Evolutionary conservation across 2,797 vertebrate genomes (phyloP).

Genomic region (Xenopus petersii): DNA sequence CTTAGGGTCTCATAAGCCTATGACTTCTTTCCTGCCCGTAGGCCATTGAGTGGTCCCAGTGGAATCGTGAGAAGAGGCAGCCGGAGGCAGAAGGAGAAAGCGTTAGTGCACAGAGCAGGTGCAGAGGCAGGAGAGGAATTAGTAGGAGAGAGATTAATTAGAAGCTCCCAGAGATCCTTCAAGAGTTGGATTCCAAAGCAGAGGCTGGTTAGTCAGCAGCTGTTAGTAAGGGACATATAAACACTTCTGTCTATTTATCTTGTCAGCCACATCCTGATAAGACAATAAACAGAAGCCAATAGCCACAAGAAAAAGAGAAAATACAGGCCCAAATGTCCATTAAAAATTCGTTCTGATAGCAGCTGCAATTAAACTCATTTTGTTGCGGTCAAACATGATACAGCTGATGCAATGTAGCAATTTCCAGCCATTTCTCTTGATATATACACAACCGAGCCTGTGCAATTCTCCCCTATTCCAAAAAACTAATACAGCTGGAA

Average conservation of each 20-base stretch:
- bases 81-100: background rate
- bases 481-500: too few species aligned
- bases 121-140: background rate
- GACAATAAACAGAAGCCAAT: constrained; percentile 6
- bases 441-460: too few species aligned
- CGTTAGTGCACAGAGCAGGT: constrained; percentile 10
- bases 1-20: too few species aligned
- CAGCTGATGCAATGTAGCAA: too few species aligned
- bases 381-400: background rate
- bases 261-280: constrained; percentile 11
- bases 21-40: too few species aligned
- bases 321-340: constrained; percentile 17
- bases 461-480: too few species aligned
- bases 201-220: constrained; percentile 24
- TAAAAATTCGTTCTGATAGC: background rate
- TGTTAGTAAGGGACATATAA: constrained; percentile 9
- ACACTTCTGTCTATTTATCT: background rate
- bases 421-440: too few species aligned
- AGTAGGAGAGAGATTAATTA: constrained; percentile 26
- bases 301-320: background rate
- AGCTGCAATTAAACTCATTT: constrained; percentile 7
- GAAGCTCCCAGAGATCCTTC: background rate
- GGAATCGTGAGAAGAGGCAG: background rate
- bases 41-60: background rate
- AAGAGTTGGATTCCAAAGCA: background rate